Percentiles rank a stretch among this genome's conserved stretches.
These are phyloP conservation scores for Drosophila subobscura DNA, from an alignment of 1,140 invertebrate genomes.

Conservation along the genomic window DNA sequence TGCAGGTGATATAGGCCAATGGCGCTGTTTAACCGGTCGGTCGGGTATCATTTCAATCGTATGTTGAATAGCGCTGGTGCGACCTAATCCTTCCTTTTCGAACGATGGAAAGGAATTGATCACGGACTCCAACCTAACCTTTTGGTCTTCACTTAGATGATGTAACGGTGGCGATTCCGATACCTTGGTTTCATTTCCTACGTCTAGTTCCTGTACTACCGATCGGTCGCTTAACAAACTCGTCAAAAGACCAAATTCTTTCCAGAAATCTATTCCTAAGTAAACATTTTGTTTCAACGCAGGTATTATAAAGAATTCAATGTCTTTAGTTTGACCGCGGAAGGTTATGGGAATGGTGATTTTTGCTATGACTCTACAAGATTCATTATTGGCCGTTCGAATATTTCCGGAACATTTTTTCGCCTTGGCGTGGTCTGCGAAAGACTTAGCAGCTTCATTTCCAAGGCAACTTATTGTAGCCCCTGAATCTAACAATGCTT, in stretches of 20 bases:
- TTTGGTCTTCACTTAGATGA: background rate
- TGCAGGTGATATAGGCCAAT: constrained; percentile 27
- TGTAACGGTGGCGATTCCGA: constrained; percentile 3
- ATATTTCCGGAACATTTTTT: no score
- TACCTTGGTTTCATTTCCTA: no score
- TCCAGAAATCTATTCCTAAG: constrained; percentile 2
- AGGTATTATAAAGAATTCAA: constrained; percentile 10
- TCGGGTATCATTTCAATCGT: constrained; percentile 7
- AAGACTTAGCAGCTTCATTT: no score
- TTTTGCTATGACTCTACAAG: background rate
- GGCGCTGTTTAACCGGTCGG: constrained; percentile 21
- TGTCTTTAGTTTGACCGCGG: background rate
- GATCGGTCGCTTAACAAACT: no score
- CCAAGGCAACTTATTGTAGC: no score
- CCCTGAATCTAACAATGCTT: no score
- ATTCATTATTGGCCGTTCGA: constrained; percentile 3
- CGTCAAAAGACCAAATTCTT: constrained; percentile 6
- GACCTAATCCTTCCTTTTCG: constrained; percentile 15
- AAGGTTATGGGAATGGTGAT: no score
- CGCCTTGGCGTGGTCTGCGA: no score
- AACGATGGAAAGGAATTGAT: background rate
- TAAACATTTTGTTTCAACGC: background rate
- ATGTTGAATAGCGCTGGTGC: constrained; percentile 12
- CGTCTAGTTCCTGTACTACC: no score
- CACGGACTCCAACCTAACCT: background rate